Conservation (phyloP, 2,113 vertebrate species). For the Cyanistes caeruleus region DNA sequence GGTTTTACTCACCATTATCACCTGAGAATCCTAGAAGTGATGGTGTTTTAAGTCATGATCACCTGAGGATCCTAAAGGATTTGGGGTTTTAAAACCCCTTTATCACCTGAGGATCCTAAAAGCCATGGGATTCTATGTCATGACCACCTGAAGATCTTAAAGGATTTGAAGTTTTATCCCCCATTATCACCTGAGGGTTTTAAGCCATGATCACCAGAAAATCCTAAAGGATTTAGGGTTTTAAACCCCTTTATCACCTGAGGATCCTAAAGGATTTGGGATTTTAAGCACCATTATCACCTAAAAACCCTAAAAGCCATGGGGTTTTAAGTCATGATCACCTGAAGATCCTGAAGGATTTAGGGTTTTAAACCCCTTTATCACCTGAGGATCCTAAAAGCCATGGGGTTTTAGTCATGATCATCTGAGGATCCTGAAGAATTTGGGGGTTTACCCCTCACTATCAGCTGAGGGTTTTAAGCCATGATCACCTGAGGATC, state of each 20-base stretch:
- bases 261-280: background rate
- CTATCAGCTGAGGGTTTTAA: no score
- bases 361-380: background rate
- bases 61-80: no score
- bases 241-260: accelerated
- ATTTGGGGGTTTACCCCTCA: no score
- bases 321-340: background rate
- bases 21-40: background rate
- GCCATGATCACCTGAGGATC: background rate
- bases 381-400: background rate
- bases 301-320: no score
- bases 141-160: background rate
- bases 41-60: no score
- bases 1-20: accelerated
- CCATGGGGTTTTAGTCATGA: background rate
- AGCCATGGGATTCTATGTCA: accelerated
- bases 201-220: no score
- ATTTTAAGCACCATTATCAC: accelerated
- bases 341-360: background rate
- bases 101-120: background rate
- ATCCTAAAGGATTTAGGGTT: background rate
- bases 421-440: background rate
- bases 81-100: background rate
- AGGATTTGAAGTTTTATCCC: accelerated
- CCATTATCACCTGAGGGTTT: background rate